These are phyloP conservation scores for Nycticebus coucang DNA, from an alignment of 2,113 vertebrate genomes.

Conservation along the genomic window DNA sequence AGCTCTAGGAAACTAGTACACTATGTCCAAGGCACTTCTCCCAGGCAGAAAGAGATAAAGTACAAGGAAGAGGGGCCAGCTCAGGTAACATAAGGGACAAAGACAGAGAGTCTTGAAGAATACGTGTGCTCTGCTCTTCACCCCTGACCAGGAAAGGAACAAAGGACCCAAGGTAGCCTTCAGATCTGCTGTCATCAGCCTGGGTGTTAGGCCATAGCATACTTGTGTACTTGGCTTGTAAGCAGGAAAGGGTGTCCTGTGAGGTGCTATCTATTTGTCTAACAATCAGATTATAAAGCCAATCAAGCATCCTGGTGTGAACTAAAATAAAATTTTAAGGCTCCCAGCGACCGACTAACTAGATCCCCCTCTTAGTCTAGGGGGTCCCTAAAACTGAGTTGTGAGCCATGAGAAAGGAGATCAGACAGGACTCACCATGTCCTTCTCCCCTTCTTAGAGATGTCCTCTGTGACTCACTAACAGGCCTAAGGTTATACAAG, in stretches of 20 bases:
- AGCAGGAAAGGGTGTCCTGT: neutral
- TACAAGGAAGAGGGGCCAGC: neutral
- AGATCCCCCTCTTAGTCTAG: too few species aligned
- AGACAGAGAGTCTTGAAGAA: neutral
- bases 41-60: neutral
- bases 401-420: too few species aligned
- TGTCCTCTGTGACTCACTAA: too few species aligned
- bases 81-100: neutral
- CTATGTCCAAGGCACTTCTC: neutral
- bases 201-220: neutral
- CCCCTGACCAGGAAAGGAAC: neutral
- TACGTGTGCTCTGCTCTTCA: neutral
- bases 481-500: too few species aligned
- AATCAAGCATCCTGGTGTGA: neutral
- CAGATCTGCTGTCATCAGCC: neutral
- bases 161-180: neutral
- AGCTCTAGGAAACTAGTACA: neutral
- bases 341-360: too few species aligned
- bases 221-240: neutral
- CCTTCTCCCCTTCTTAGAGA: too few species aligned
- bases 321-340: too few species aligned
- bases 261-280: neutral
- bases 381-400: too few species aligned
- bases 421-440: too few species aligned
- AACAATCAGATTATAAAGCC: neutral